phyloP scores from a whole-genome alignment of 2,888 invertebrate species.

The Mesorhabditis spiculigera region DNA sequence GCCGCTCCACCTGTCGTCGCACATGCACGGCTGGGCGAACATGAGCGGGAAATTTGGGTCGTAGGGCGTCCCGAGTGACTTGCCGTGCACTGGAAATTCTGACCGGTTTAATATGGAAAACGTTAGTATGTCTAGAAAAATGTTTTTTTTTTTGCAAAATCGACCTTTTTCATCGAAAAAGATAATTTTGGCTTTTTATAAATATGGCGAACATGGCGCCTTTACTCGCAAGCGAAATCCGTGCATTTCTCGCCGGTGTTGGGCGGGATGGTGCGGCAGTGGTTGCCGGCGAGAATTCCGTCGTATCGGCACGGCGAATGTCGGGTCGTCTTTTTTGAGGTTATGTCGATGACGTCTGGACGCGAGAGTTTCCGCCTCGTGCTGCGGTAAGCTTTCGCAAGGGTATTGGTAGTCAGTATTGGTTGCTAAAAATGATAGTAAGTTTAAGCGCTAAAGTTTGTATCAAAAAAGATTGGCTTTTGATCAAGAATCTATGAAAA shows the following conservation, averaged over 20 bases:
- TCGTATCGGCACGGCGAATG: slow-evolving; percentile 30
- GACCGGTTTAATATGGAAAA: not conserved
- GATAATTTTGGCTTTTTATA: not conserved
- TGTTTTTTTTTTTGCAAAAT: not conserved
- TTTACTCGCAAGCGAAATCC: slow-evolving; percentile 47
- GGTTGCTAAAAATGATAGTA: too few relatives aligned
- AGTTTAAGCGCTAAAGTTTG: too few relatives aligned
- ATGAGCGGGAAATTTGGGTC: slow-evolving; percentile 43
- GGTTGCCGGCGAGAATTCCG: slow-evolving; percentile 32
- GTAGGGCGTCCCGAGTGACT: slow-evolving; percentile 44
- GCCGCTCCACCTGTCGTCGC: slow-evolving; percentile 44
- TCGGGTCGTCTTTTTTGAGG: slow-evolving; percentile 28
- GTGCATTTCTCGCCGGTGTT: slow-evolving; percentile 40
- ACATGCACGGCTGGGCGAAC: slow-evolving; percentile 45
- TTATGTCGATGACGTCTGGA: slow-evolving; percentile 31
- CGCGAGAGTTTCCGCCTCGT: not conserved
- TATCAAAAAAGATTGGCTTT: too few relatives aligned
- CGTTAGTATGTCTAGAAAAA: not conserved
- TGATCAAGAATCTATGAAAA: too few relatives aligned
- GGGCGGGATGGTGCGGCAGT: slow-evolving; percentile 43
- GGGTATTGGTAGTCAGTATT: too few relatives aligned
- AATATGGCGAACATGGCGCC: not conserved
- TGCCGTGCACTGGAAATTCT: slow-evolving; percentile 41
- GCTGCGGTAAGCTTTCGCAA: too few relatives aligned
- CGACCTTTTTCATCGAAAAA: not conserved